phyloP scores from a whole-genome alignment of 2,797 vertebrate genomes.

The Onychomys torridus region DNA sequence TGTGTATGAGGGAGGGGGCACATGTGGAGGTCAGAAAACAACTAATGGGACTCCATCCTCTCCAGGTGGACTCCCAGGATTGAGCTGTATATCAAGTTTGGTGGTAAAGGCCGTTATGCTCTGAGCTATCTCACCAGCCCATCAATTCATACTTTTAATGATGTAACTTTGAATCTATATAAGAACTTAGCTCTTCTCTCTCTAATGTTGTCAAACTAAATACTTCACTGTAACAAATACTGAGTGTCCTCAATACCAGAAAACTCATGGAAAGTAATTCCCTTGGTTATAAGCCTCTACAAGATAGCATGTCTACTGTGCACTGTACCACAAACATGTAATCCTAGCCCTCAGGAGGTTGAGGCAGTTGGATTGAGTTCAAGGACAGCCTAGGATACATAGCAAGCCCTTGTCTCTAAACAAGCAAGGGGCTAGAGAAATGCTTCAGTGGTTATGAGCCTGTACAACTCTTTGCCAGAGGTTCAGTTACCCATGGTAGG shows the following conservation, averaged over 20 bases:
- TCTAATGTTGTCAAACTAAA: neutral
- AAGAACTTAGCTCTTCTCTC: neutral
- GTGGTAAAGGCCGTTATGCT: neutral
- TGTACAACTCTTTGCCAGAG: neutral
- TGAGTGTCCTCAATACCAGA: neutral
- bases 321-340: neutral
- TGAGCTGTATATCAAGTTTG: neutral
- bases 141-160: neutral
- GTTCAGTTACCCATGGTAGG: neutral
- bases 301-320: neutral
- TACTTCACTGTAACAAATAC: neutral
- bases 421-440: neutral
- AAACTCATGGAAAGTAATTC: neutral
- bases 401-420: neutral
- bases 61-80: neutral
- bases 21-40: neutral
- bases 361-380: neutral
- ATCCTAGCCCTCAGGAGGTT: neutral
- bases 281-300: neutral
- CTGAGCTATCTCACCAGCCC: neutral
- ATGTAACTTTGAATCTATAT: neutral
- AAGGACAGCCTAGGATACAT: neutral
- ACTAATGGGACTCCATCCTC: rapidly evolving
- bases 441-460: neutral
- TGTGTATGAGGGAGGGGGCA: neutral